Conservation (phyloP, 2,113 vertebrate species). For the Toxostoma redivivum region DNA sequence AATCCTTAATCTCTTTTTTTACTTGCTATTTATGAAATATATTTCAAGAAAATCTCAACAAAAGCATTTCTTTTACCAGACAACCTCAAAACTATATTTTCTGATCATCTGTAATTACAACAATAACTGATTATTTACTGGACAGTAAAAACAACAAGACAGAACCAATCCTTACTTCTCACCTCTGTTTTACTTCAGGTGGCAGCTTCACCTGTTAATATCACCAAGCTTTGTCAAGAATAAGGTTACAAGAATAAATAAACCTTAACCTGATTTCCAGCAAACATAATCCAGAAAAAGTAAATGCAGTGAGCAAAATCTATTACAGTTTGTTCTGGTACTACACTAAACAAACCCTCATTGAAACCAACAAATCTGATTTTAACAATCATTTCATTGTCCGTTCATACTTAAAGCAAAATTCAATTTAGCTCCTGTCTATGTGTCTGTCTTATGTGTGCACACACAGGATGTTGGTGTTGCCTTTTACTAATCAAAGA, state of each 20-base stretch:
- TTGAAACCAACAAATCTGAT: background rate
- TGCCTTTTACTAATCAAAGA: constrained; percentile 5
- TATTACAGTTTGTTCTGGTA: background rate
- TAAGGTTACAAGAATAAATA: background rate
- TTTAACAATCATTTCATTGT: background rate
- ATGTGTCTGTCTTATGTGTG: background rate
- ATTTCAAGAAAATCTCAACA: background rate
- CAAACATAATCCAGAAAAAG: background rate
- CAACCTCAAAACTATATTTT: background rate
- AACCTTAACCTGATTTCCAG: background rate
- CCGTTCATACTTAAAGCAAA: background rate
- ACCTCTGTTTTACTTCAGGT: background rate
- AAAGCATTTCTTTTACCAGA: background rate
- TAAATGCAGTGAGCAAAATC: background rate
- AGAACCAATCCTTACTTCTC: background rate
- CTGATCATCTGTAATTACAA: background rate
- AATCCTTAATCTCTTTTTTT: background rate
- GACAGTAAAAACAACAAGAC: background rate
- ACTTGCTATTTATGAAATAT: background rate
- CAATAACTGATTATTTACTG: background rate
- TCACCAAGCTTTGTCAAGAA: background rate
- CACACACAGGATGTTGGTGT: background rate
- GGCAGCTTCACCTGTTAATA: background rate
- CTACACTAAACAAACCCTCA: background rate
- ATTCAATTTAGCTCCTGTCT: background rate